Evolutionary conservation across 2,113 vertebrate genomes (phyloP).

Genomic region (Microcebus jonahi): DNA sequence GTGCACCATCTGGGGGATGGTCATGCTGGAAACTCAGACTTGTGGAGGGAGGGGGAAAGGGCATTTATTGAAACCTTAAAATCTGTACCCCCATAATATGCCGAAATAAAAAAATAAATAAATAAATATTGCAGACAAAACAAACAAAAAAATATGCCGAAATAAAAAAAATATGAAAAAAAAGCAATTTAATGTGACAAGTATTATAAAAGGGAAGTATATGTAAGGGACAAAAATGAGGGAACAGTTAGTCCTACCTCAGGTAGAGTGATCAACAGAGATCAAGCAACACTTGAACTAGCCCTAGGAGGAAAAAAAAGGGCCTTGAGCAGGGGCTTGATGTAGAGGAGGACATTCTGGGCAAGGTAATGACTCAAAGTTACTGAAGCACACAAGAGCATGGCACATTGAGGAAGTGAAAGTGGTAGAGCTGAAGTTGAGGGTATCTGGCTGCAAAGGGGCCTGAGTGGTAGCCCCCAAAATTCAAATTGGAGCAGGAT

Average conservation of each 20-base stretch:
- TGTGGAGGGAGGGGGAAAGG: too few species aligned
- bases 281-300: background rate
- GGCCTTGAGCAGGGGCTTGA: background rate
- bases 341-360: background rate
- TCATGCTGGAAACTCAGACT: too few species aligned
- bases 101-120: too few species aligned
- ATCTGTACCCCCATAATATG: too few species aligned
- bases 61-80: too few species aligned
- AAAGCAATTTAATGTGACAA: constrained; percentile 44
- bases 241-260: constrained; percentile 22
- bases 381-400: background rate
- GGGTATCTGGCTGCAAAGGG: background rate
- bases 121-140: too few species aligned
- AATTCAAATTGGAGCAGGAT: background rate
- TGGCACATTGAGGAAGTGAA: background rate
- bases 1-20: too few species aligned
- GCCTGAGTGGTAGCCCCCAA: background rate
- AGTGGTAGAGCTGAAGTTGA: background rate
- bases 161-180: background rate
- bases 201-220: constrained; percentile 8
- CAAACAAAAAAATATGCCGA: too few species aligned
- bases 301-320: background rate
- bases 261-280: background rate
- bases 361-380: background rate
- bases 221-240: background rate